Base-by-base conservation (phyloP, 2,888 invertebrate species). In the Deilephila porcellus region DNA sequence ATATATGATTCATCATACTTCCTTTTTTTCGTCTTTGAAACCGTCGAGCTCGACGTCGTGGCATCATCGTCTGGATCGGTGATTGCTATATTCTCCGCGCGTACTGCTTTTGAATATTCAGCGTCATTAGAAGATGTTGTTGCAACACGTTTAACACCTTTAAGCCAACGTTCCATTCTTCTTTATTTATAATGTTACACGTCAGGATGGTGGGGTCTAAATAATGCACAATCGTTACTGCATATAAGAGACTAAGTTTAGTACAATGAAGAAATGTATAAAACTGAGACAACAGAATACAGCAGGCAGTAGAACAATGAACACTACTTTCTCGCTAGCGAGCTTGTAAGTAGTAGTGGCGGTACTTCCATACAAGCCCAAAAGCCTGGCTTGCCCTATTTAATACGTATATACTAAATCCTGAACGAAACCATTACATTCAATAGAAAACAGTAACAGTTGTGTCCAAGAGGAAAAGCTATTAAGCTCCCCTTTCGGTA, bases 111-210 rank as follows among this genome's bases (percentile, higher is more conserved):
- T 78, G 74, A 74, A 74, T 72, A 73, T 73, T 79, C 76, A 75
- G 77, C 78, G 73, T 79, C 78, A 75, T 78, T 79, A 79, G 77
- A 76, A 34, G 34, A 34, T 75, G 79, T 76, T 78, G 79, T 73
- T 75, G 75, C 64, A 79, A 76, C 74, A 77, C 76, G 76, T 79
- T 79, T 75, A 77, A 79, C 77, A 52, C 75, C 77, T 78, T 80
- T 78, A 78, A 78, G 77, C 75, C 80, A 78, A 76, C 74, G 76
- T 78, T 77, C 77, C 77, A 79, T 80, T 79, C 77, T 80, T 79
- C 76, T 79, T 77, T 79, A 77, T 76, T 79, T 59, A 76, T 79
- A 72, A 64, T 72, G 64, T 72, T 72, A 72, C 64, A 64, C 52
- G 72, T 78, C 78, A 78, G 77, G 78, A 76, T 77, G 45, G 76